Conservation (phyloP, 2,888 invertebrate genomes). For the Morpho helenor region DNA sequence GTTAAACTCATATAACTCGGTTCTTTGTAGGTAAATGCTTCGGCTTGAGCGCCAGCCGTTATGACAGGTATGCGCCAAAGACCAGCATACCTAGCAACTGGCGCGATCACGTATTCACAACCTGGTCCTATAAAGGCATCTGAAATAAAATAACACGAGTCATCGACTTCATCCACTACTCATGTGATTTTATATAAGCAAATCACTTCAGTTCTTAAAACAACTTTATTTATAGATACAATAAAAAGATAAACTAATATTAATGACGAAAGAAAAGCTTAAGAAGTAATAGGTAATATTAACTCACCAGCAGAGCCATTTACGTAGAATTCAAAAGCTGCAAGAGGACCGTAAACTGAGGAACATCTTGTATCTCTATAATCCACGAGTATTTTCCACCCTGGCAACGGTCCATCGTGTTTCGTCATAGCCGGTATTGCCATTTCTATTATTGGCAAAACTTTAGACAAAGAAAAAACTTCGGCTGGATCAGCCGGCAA, state of each 20-base stretch:
- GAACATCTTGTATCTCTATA: slow-evolving; percentile 87
- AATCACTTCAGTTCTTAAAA: too few species aligned
- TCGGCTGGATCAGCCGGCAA: slow-evolving; percentile 80
- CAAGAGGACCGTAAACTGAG: slow-evolving; percentile 86
- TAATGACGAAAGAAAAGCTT: background rate
- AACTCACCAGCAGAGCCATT: slow-evolving; percentile 82
- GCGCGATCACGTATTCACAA: slow-evolving; percentile 92
- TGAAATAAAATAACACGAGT: slow-evolving; percentile 37
- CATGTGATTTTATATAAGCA: too few species aligned
- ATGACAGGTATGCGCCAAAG: slow-evolving; percentile 91
- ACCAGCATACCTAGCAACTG: slow-evolving; percentile 88
- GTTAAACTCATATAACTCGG: slow-evolving; percentile 88
- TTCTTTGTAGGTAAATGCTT: slow-evolving; percentile 84
- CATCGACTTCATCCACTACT: background rate
- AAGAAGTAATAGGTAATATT: background rate
- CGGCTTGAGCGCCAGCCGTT: slow-evolving; percentile 89
- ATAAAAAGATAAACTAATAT: background rate
- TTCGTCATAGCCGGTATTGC: slow-evolving; percentile 82
- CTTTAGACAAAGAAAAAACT: slow-evolving; percentile 82
- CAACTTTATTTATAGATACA: too few species aligned
- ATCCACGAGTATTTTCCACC: slow-evolving; percentile 84
- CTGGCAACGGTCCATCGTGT: slow-evolving; percentile 80
- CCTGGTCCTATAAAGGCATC: slow-evolving; percentile 93
- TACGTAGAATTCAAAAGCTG: slow-evolving; percentile 87
- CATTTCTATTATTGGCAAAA: slow-evolving; percentile 85